Percentiles rank a stretch among this genome's conserved stretches.
These are phyloP conservation scores for Pseudolaguvia tuberculata DNA, from an alignment of 2,113 vertebrate genomes.

Conservation along the genomic window DNA sequence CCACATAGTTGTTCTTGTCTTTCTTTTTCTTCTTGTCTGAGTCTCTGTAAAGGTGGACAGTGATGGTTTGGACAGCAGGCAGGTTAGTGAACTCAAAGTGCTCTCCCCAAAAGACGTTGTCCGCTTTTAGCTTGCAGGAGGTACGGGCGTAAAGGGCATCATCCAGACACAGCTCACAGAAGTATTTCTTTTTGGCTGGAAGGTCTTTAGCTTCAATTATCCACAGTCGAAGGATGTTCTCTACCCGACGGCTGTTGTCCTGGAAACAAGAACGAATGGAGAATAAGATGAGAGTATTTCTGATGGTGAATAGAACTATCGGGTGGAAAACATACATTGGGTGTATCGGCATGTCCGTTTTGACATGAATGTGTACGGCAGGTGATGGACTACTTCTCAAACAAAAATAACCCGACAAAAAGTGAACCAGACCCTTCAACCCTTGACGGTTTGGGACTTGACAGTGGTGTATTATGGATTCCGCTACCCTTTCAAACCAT, in stretches of 20 bases:
- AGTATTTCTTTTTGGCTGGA: conserved; percentile 95
- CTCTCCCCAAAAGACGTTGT: conserved; percentile 98
- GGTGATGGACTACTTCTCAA: too few relatives aligned
- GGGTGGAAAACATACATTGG: neutral
- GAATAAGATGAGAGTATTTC: conserved; percentile 9
- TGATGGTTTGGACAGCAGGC: conserved; percentile 81
- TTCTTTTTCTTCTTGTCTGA: conserved; percentile 99
- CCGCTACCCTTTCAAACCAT: too few relatives aligned
- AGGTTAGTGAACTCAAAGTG: conserved; percentile 99
- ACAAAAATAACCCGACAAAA: too few relatives aligned
- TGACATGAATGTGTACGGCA: too few relatives aligned
- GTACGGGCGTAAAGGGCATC: conserved; percentile 96
- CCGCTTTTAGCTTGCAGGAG: conserved; percentile 96
- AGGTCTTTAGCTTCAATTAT: conserved; percentile 98
- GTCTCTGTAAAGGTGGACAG: conserved; percentile 94
- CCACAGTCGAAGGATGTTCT: conserved; percentile 92
- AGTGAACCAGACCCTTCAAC: too few relatives aligned
- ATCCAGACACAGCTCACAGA: conserved; percentile 94
- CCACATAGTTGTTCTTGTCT: conserved; percentile 95
- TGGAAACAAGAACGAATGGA: conserved; percentile 53
- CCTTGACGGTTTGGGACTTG: too few relatives aligned
- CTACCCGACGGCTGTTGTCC: conserved; percentile 96
- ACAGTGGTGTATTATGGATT: too few relatives aligned
- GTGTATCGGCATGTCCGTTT: neutral
- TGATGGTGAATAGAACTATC: neutral